Conservation (phyloP, 2,113 vertebrate genomes). For the Perccottus glenii region DNA sequence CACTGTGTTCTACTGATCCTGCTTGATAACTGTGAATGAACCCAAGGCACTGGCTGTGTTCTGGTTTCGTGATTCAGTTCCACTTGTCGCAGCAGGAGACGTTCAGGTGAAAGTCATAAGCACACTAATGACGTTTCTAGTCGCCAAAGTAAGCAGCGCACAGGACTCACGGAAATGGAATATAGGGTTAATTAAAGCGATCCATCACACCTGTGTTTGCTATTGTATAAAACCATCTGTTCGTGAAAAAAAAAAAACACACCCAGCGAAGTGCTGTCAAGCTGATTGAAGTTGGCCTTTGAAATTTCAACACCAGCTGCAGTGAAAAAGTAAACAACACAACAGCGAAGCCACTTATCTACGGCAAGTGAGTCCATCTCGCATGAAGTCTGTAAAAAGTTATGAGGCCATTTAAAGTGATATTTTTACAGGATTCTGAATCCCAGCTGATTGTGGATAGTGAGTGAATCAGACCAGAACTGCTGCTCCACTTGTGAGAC, state of each 20-base stretch:
- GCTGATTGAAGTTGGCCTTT: constrained; percentile 17
- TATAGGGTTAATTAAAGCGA: constrained; percentile 7
- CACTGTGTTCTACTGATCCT: neutral
- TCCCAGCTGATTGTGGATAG: no score
- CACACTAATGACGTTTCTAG: constrained; percentile 2
- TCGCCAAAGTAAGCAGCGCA: neutral
- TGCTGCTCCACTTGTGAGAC: no score
- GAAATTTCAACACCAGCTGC: constrained; percentile 6
- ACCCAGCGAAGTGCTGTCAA: neutral
- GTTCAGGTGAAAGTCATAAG: constrained; percentile 12
- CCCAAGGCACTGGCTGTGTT: neutral
- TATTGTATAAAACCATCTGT: neutral
- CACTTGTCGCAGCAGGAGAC: constrained; percentile 4
- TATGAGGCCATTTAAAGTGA: neutral
- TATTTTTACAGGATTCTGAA: no score
- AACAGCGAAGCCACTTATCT: neutral
- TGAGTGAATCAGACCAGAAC: no score
- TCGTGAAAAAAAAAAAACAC: neutral
- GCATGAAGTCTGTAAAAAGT: neutral
- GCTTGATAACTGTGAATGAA: neutral
- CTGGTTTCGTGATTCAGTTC: constrained; percentile 10
- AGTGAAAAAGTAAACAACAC: constrained; percentile 11
- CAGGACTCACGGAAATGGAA: neutral
- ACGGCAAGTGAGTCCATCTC: neutral
- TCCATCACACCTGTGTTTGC: constrained; percentile 2